Base-by-base conservation (phyloP, 2,888 invertebrate species). In the Cosmorhoe ocellata region DNA sequence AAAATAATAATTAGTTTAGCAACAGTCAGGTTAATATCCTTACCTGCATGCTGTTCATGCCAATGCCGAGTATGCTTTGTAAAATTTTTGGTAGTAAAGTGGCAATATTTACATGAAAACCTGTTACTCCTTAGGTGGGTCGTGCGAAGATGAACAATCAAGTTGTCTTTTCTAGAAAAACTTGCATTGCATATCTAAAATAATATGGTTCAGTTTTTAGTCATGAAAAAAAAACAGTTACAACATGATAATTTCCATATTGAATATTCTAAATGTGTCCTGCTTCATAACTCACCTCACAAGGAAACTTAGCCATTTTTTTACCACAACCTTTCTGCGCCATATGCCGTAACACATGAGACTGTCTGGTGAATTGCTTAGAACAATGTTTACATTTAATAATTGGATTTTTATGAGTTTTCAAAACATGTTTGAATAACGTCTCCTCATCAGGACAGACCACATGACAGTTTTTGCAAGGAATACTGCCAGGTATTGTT, bases 101-200 rank as follows among this genome's bases (percentile, higher is more conserved):
- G 1, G 59, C 89, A 90, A 26, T 69, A 61, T 63, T 86, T 90
- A 65, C 89, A 90, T 8, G 45, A 4, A 45, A 61, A 84, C 14
- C 55, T 51, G 34, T 50, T 51, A 58, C 32, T 75, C 69, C 45
- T 58, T 67, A 36, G 69, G 46, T 54, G 85, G 74, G 57, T 84
- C 76, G 61, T 94, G 94, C 94, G 89, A 38, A 95, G 84, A 80
- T 95, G 95, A 52, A 94, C 95, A 46, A 94, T 91, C 58, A 95
- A 80, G 75, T 95, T 95, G 69, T 95, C 95, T 74, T 94, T 95
- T 54, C 95, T 92, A 13, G 93, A 92, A 67, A 94, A 94, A 54
- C 76, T 79, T 67, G 92, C 90, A 40, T 88, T 76, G 66, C 94
- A 94, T 27, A 94, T 93, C 93, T 94, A 74, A 43, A 78, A 79